A percentile compares a stretch with the other conserved stretches of the same genome.
These are phyloP conservation scores for Halichoeres trimaculatus DNA, from an alignment of 2,113 vertebrate species.

Conservation along the genomic window DNA sequence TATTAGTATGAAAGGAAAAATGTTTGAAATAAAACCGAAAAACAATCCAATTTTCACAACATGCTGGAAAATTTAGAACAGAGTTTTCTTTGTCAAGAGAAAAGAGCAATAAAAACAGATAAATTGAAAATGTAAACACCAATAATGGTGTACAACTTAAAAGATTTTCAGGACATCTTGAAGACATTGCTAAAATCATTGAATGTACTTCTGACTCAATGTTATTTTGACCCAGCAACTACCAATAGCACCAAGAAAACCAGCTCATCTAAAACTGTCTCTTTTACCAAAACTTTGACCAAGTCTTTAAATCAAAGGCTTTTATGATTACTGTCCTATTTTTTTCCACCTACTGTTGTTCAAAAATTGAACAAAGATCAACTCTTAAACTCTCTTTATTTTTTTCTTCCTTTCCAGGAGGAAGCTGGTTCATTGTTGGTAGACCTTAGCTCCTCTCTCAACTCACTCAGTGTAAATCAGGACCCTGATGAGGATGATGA, in stretches of 20 bases:
- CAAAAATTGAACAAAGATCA: background rate
- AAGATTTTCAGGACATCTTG: no score
- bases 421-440: conserved; percentile 84
- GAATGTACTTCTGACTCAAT: no score
- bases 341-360: background rate
- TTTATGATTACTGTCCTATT: background rate
- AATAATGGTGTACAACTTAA: no score
- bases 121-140: no score
- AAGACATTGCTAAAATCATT: no score
- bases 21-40: background rate
- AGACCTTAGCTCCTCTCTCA: conserved; percentile 85
- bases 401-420: conserved; percentile 74
- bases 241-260: no score
- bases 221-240: no score
- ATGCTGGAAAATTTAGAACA: background rate
- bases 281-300: no score
- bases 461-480: conserved; percentile 69
- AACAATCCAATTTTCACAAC: background rate
- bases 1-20: no score
- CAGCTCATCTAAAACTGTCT: no score
- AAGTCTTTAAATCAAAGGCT: background rate
- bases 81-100: background rate
- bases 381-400: conserved; percentile 9
- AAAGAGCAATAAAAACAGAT: background rate
- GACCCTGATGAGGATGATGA: conserved; percentile 49